phyloP scores from a whole-genome alignment of 2,797 vertebrate species.

The Clarias fuscus region DNA sequence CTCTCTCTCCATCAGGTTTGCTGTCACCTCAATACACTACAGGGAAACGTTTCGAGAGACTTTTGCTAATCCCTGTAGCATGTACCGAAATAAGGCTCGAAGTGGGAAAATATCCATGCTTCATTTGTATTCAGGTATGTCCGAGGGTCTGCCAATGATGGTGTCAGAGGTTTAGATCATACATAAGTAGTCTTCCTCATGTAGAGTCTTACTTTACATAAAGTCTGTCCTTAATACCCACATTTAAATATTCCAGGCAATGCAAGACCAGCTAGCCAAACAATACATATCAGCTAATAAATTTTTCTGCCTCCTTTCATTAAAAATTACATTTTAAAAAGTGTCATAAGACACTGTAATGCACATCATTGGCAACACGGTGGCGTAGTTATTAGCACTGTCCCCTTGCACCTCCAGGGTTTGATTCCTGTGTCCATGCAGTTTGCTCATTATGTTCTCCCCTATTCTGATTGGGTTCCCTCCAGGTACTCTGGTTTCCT shows the following conservation, averaged over 20 bases:
- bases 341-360: background rate
- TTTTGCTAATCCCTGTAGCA: conserved; percentile 30
- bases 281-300: background rate
- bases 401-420: no score
- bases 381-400: no score
- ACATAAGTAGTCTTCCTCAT: conserved; percentile 30
- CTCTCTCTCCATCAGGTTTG: conserved; percentile 27
- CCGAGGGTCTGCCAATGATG: conserved; percentile 10
- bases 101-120: conserved; percentile 34
- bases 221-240: background rate
- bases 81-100: conserved; percentile 27
- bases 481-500: no score
- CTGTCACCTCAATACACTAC: conserved; percentile 27
- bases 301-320: background rate
- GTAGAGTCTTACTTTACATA: background rate
- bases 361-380: background rate
- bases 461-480: no score
- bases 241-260: conserved; percentile 3
- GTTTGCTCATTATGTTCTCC: no score
- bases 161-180: conserved; percentile 37
- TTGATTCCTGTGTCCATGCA: no score
- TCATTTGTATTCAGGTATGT: conserved; percentile 45
- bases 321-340: background rate
- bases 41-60: conserved; percentile 21
- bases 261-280: background rate